Evolutionary conservation across 2,797 vertebrate genomes (phyloP).

Genomic region (Periophthalmus magnuspinnatus): DNA sequence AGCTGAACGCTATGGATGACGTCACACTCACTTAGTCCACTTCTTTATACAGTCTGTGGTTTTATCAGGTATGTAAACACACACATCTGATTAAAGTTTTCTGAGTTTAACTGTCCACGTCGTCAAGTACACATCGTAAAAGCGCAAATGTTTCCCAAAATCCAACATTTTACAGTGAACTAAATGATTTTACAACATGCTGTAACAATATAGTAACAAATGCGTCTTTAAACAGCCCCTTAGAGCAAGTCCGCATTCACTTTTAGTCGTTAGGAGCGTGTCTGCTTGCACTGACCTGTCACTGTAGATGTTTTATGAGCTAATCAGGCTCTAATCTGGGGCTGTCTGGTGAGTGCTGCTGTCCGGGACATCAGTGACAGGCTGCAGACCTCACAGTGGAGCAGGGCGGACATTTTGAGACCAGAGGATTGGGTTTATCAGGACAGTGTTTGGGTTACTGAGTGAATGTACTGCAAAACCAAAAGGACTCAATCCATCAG

Average conservation of each 20-base stretch:
- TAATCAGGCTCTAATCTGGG: conserved; percentile 39
- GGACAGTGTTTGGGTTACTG: conserved; percentile 42
- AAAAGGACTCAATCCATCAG: conserved; percentile 28
- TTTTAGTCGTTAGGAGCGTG: conserved; percentile 1
- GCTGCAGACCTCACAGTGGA: conserved; percentile 18
- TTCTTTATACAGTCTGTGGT: too few relatives aligned
- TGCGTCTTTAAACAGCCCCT: conserved; percentile 20
- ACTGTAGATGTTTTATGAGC: conserved; percentile 45
- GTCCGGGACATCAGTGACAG: conserved; percentile 24
- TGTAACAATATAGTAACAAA: conserved; percentile 32
- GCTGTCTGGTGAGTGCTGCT: conserved; percentile 32
- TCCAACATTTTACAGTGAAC: conserved; percentile 50
- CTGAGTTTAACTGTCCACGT: too few relatives aligned
- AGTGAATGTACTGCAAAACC: conserved; percentile 9
- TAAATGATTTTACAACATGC: conserved; percentile 51
- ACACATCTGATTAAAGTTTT: too few relatives aligned
- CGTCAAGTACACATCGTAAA: conserved; percentile 24
- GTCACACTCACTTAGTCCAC: too few relatives aligned
- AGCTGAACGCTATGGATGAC: too few relatives aligned
- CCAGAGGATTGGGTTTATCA: conserved; percentile 23
- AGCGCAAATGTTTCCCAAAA: conserved; percentile 55
- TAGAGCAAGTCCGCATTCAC: conserved; percentile 10
- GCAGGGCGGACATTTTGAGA: conserved; percentile 18
- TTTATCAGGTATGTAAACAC: too few relatives aligned
- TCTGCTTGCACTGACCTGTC: conserved; percentile 24